A percentile compares a stretch with the other conserved stretches of the same genome.
These are phyloP conservation scores for Camptogramma bilineatum DNA, from an alignment of 2,888 invertebrate genomes.

Conservation along the genomic window DNA sequence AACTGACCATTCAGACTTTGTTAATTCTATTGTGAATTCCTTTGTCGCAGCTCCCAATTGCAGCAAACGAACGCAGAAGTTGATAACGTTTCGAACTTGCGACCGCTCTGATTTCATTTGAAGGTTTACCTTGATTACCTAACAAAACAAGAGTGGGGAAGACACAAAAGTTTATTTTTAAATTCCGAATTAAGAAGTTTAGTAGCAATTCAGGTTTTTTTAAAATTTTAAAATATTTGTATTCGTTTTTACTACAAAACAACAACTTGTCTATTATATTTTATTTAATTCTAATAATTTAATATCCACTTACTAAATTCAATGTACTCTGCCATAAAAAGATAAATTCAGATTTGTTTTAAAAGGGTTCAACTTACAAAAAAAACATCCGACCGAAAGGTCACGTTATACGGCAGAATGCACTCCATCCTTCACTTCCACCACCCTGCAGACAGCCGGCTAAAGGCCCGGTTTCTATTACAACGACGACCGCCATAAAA, in stretches of 20 bases:
- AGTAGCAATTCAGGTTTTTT: background rate
- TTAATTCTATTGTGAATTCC: slow-evolving; percentile 69
- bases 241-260: no score
- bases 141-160: slow-evolving; percentile 8
- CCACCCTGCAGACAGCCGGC: slow-evolving; percentile 26
- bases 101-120: slow-evolving; percentile 39
- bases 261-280: no score
- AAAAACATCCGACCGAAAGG: background rate
- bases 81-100: slow-evolving; percentile 47
- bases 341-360: no score
- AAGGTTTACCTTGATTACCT: slow-evolving; percentile 28
- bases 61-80: slow-evolving; percentile 55
- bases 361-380: background rate
- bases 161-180: background rate
- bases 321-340: no score
- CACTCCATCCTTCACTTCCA: slow-evolving; percentile 27
- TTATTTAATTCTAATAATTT: no score
- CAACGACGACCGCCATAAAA: background rate
- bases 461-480: background rate
- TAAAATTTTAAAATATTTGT: no score
- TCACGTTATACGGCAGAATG: slow-evolving; percentile 25
- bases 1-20: slow-evolving; percentile 58
- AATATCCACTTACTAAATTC: no score
- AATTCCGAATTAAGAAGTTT: background rate
- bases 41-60: slow-evolving; percentile 61